A percentile compares a stretch with the other conserved stretches of the same genome.
Evolutionary conservation across 1,140 invertebrate genomes (phyloP).

Genomic region (Drosophila pseudoananassae): DNA sequence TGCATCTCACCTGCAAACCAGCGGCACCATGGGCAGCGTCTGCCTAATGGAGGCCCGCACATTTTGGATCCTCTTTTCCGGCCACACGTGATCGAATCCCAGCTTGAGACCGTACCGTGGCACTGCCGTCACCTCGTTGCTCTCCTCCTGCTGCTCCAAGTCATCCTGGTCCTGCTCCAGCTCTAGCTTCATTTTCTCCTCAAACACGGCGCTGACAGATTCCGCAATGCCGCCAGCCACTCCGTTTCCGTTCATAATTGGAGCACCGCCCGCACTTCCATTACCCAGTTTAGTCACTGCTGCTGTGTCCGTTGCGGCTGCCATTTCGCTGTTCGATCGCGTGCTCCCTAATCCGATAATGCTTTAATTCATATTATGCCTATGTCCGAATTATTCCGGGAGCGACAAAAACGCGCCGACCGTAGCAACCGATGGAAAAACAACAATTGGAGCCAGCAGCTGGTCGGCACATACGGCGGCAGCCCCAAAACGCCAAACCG

Average conservation of each 20-base stretch:
- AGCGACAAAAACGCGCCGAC: constrained; percentile 27
- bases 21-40: constrained; percentile 79
- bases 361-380: constrained; percentile 34
- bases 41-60: constrained; percentile 88
- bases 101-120: constrained; percentile 89
- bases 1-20: constrained; percentile 75
- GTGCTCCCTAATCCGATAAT: constrained; percentile 1
- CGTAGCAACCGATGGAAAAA: constrained; percentile 25
- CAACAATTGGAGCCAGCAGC: constrained; percentile 8
- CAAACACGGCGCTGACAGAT: constrained; percentile 74
- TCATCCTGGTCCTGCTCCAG: constrained; percentile 33
- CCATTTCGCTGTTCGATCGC: constrained; percentile 48
- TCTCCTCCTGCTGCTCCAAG: constrained; percentile 41
- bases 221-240: constrained; percentile 39
- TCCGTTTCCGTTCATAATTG: constrained; percentile 11
- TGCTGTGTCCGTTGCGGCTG: constrained; percentile 17
- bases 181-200: constrained; percentile 62
- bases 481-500: constrained; percentile 5
- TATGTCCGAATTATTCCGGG: constrained; percentile 26
- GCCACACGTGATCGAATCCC: constrained; percentile 90
- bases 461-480: background rate
- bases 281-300: constrained; percentile 29
- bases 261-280: constrained; percentile 27
- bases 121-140: constrained; percentile 69
- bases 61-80: constrained; percentile 89